phyloP scores from a whole-genome alignment of 1,140 invertebrate genomes.

The Drosophila pallidifrons region DNA sequence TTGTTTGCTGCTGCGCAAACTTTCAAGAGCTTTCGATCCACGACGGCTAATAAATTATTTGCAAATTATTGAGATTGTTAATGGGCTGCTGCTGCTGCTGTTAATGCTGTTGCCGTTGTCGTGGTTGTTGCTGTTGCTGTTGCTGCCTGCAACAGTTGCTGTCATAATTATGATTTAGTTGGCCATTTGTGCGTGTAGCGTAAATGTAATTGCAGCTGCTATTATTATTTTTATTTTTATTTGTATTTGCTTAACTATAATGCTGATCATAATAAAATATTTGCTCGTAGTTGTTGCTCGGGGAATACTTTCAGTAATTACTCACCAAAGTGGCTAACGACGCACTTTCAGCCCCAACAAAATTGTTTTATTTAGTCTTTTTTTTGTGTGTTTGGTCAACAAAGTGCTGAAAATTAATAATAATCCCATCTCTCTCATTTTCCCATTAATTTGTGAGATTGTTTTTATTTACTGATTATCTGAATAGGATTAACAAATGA shows the following conservation, averaged over 20 bases:
- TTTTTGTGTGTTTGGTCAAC: background rate
- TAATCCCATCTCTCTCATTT: background rate
- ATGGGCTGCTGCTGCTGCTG: conserved; percentile 42
- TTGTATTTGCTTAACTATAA: background rate
- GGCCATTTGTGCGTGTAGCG: conserved; percentile 58
- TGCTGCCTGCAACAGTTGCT: conserved; percentile 60
- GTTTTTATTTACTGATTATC: too few relatives aligned
- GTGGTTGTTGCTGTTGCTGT: conserved; percentile 28
- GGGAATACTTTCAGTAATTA: conserved; percentile 26
- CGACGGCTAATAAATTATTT: conserved; percentile 75
- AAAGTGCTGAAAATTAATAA: too few relatives aligned
- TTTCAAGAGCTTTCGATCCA: conserved; percentile 51
- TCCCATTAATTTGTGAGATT: background rate
- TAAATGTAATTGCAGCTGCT: conserved; percentile 47
- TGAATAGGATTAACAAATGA: too few relatives aligned
- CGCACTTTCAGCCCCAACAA: background rate
- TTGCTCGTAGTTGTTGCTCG: conserved; percentile 3
- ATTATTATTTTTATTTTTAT: conserved; percentile 2
- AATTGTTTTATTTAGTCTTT: background rate
- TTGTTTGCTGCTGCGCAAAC: conserved; percentile 47
- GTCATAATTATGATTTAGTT: conserved; percentile 73
- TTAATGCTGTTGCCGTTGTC: conserved; percentile 17
- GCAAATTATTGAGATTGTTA: conserved; percentile 75
- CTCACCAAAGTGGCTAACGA: conserved; percentile 6
- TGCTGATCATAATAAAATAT: conserved; percentile 1